These are phyloP conservation scores for Lydus trimaculatus DNA, from an alignment of 2,888 invertebrate genomes.

Conservation along the genomic window DNA sequence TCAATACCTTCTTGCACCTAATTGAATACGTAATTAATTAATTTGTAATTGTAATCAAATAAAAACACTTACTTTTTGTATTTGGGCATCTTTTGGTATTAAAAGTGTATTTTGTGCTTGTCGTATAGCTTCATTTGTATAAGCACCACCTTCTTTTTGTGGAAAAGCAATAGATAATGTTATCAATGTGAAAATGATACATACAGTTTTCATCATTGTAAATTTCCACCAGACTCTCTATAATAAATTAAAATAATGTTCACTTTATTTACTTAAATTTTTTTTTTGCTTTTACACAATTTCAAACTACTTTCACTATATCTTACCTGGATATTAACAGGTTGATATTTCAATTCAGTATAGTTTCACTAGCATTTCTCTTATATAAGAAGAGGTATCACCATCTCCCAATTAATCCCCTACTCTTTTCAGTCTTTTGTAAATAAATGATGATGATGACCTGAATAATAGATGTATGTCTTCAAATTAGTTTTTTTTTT, in stretches of 20 bases:
- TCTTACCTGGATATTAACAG: constrained; percentile 36
- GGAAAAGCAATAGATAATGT: constrained; percentile 67
- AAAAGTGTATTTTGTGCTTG: constrained; percentile 87
- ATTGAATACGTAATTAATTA: constrained; percentile 29
- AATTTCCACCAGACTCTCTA: constrained; percentile 6
- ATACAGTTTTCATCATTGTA: constrained; percentile 52
- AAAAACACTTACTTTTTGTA: constrained; percentile 73
- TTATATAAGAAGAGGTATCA: constrained; percentile 31
- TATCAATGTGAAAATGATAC: constrained; percentile 61
- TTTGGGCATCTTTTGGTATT: constrained; percentile 86
- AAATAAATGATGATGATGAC: constrained; percentile 22
- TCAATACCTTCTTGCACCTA: constrained; percentile 86
- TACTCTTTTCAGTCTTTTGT: constrained; percentile 13
- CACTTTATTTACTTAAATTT: not conserved
- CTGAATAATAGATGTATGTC: constrained; percentile 19
- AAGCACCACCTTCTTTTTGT: constrained; percentile 81
- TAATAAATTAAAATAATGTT: constrained; percentile 22
- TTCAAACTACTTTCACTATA: constrained; percentile 36
- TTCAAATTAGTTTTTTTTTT: constrained; percentile 9
- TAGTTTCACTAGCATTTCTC: constrained; percentile 33
- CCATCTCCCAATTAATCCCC: constrained; percentile 24
- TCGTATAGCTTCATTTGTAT: constrained; percentile 85
- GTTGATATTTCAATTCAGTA: constrained; percentile 25
- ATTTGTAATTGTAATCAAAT: not conserved
- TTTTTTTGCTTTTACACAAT: constrained; percentile 6